Evolutionary conservation across 2,113 vertebrate genomes (phyloP).

Genomic region (Silurus meridionalis): DNA sequence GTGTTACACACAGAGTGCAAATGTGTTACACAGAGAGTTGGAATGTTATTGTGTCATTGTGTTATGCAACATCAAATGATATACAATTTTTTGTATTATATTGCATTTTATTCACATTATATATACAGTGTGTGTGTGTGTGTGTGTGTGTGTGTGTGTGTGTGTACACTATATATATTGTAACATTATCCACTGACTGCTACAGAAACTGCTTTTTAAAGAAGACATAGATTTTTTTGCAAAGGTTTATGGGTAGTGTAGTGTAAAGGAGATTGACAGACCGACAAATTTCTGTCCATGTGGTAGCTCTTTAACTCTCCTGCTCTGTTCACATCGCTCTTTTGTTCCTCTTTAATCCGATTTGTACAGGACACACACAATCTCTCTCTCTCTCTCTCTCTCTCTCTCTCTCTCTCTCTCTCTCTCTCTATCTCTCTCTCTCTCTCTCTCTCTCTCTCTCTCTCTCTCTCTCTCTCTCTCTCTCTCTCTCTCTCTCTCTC

Average conservation of each 20-base stretch:
- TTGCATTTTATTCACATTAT: too few relatives aligned
- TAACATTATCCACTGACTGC: background rate
- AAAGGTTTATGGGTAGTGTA: background rate
- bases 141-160: too few relatives aligned
- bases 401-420: background rate
- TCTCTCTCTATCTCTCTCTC: background rate
- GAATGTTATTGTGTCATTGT: background rate
- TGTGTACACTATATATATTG: too few relatives aligned
- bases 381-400: background rate
- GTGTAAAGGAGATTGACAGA: conserved; percentile 19
- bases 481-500: background rate
- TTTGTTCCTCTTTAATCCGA: conserved; percentile 25
- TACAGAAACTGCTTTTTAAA: background rate
- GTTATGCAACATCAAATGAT: background rate
- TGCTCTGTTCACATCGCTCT: background rate
- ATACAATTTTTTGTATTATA: background rate
- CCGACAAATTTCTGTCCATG: conserved; percentile 17
- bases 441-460: background rate
- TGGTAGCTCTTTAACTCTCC: conserved; percentile 1
- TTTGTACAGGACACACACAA: conserved; percentile 10
- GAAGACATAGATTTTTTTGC: background rate
- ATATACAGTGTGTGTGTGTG: too few relatives aligned
- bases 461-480: background rate
- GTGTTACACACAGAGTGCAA: background rate
- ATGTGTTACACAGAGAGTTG: background rate